These are phyloP conservation scores for Lepilemur septentrionalis DNA, from an alignment of 2,797 vertebrate genomes.

Conservation along the genomic window DNA sequence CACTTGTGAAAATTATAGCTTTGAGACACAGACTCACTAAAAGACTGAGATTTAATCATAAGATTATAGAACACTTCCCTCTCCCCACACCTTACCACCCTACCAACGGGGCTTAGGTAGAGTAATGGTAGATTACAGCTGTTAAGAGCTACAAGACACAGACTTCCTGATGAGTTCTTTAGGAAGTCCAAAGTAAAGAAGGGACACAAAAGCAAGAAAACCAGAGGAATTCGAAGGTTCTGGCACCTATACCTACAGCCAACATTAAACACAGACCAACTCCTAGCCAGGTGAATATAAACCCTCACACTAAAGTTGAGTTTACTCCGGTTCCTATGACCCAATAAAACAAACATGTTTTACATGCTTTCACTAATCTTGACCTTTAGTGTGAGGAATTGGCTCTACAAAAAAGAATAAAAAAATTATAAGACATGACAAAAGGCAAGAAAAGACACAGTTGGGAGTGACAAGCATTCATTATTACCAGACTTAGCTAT, in stretches of 20 bases:
- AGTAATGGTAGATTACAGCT: neutral
- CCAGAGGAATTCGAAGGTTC: neutral
- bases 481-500: neutral
- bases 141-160: neutral
- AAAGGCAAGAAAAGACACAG: neutral
- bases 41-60: neutral
- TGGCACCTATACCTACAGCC: neutral
- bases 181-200: neutral
- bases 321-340: neutral
- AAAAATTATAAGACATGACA: neutral
- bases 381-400: neutral
- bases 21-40: neutral
- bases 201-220: neutral
- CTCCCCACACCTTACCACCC: neutral
- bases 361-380: neutral
- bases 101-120: neutral
- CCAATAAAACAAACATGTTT: neutral
- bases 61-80: no score
- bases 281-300: neutral
- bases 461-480: neutral
- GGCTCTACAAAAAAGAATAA: neutral
- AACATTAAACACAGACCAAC: neutral
- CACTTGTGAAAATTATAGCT: neutral
- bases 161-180: neutral
- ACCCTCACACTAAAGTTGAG: neutral